These are phyloP conservation scores for Desmodus rotundus DNA, from an alignment of 2,113 vertebrate genomes.

Conservation along the genomic window DNA sequence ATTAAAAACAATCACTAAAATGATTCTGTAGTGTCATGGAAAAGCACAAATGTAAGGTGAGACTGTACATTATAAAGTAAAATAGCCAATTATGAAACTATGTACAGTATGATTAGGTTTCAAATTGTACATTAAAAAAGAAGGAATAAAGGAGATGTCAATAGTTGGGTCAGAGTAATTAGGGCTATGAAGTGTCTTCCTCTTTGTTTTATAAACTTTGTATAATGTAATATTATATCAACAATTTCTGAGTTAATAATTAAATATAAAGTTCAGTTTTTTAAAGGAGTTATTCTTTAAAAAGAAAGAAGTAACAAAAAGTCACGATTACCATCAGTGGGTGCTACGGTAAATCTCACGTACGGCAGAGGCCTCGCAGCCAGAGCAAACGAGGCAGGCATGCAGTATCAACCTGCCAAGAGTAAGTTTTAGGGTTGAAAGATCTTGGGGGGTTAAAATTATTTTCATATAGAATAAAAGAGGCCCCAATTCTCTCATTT, in stretches of 20 bases:
- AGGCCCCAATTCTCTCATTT: neutral
- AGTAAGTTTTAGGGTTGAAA: neutral
- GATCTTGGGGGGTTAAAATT: neutral
- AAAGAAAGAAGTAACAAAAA: neutral
- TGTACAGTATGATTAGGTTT: neutral
- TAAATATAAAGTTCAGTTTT: neutral
- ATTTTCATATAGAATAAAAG: neutral
- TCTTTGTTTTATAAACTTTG: neutral
- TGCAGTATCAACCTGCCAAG: neutral
- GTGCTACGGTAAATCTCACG: neutral
- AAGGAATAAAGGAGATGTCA: neutral
- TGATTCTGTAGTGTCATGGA: neutral
- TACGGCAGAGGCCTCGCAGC: neutral
- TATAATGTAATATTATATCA: neutral
- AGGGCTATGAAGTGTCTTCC: neutral
- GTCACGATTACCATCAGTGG: neutral
- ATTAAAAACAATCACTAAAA: constrained; percentile 4
- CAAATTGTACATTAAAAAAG: neutral
- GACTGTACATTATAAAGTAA: constrained; percentile 11
- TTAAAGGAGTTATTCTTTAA: neutral
- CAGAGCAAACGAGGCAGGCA: neutral
- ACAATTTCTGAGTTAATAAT: neutral
- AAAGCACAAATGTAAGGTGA: neutral
- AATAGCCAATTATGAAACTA: neutral
- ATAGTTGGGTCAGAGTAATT: neutral